Conservation (phyloP, 2,888 invertebrate species). For the Pasiphila rectangulata region DNA sequence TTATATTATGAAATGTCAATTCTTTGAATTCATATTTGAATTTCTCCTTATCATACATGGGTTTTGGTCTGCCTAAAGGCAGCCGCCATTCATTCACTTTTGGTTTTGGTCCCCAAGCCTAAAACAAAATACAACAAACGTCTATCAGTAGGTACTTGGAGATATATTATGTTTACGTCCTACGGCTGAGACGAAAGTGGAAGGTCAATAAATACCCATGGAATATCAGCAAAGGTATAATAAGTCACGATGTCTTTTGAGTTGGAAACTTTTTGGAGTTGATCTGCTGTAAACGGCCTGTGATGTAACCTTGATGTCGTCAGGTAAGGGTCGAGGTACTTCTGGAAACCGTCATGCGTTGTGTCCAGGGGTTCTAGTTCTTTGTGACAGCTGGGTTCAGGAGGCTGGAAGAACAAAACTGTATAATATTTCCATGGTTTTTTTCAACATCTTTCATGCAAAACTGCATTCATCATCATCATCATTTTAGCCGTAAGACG, state of each 20-base stretch:
- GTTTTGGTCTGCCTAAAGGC: conserved; percentile 50
- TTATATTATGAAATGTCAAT: conserved; percentile 61
- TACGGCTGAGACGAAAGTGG: too few relatives aligned
- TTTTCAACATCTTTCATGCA: too few relatives aligned
- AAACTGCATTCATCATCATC: too few relatives aligned
- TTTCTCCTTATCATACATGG: conserved; percentile 61
- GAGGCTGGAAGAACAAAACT: conserved; percentile 35
- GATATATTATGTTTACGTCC: too few relatives aligned
- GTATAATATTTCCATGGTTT: background rate
- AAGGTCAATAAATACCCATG: conserved; percentile 64
- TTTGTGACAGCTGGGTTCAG: conserved; percentile 51
- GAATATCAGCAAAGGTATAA: conserved; percentile 59
- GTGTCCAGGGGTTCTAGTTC: conserved; percentile 61
- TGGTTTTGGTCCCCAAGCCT: conserved; percentile 60
- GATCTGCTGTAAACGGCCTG: conserved; percentile 62
- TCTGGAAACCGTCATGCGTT: conserved; percentile 65
- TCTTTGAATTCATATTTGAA: conserved; percentile 64
- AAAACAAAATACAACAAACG: conserved; percentile 15
- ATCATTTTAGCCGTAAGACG: too few relatives aligned
- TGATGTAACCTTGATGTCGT: conserved; percentile 65
- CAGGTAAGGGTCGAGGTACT: conserved; percentile 67
- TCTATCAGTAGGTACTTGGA: background rate
- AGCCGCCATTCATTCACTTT: conserved; percentile 50
- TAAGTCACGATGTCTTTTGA: conserved; percentile 63
- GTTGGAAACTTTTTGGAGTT: conserved; percentile 50